Percentiles rank a stretch among this genome's conserved stretches.
Evolutionary conservation across 2,888 invertebrate species (phyloP).

Genomic region (Agonopterix alstromeriana): DNA sequence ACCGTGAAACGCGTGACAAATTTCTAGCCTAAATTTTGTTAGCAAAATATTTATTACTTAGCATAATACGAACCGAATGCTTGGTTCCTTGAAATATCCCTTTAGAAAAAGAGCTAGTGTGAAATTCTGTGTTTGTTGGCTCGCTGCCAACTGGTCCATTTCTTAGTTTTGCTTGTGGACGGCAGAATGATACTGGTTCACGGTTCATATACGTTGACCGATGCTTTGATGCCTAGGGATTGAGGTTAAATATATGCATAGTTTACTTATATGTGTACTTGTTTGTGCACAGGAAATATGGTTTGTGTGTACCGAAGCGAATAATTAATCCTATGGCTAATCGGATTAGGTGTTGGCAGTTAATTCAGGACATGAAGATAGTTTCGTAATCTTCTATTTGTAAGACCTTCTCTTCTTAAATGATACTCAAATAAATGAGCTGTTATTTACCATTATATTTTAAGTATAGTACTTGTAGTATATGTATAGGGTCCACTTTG

Average conservation of each 20-base stretch:
- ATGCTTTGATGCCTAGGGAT: slow-evolving; percentile 61
- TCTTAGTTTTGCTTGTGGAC: slow-evolving; percentile 46
- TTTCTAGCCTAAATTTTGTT: slow-evolving; percentile 51
- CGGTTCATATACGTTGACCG: slow-evolving; percentile 62
- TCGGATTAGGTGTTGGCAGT: slow-evolving; percentile 5
- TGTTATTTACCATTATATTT: no score
- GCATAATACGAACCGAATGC: slow-evolving; percentile 30
- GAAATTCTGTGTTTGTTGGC: slow-evolving; percentile 43
- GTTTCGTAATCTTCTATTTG: no score
- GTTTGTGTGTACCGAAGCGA: slow-evolving; percentile 54
- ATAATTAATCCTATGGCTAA: slow-evolving; percentile 60
- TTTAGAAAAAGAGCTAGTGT: slow-evolving; percentile 36
- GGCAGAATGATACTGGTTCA: slow-evolving; percentile 62
- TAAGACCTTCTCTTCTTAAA: no score
- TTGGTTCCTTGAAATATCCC: slow-evolving; percentile 37
- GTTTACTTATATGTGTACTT: slow-evolving; percentile 25
- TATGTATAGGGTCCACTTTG: no score
- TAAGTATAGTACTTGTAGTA: no score
- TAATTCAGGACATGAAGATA: no score
- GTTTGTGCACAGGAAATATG: slow-evolving; percentile 41
- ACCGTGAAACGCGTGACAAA: slow-evolving; percentile 55
- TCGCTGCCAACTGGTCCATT: slow-evolving; percentile 59
- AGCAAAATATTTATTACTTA: slow-evolving; percentile 39
- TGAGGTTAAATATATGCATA: slow-evolving; percentile 52
- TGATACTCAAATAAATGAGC: no score